phyloP scores from a whole-genome alignment of 2,888 invertebrate species.

The Sarcophaga variegata region DNA sequence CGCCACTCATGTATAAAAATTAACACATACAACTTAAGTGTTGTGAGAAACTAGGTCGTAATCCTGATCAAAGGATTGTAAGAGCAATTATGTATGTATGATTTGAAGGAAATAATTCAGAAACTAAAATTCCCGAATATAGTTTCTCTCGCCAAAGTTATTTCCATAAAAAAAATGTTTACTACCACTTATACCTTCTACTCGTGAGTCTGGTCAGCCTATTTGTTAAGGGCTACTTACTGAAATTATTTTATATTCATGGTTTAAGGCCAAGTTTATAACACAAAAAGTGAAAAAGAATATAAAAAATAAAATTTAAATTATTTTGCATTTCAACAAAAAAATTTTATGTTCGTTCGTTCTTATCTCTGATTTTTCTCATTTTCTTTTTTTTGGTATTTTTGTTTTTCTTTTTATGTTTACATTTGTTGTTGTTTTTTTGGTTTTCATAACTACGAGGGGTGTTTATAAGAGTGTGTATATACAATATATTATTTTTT shows the following conservation, averaged over 20 bases:
- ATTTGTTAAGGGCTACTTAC: not conserved
- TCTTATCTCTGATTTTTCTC: too few relatives aligned
- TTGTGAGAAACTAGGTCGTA: too few relatives aligned
- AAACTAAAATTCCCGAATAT: too few relatives aligned
- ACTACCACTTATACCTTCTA: too few relatives aligned
- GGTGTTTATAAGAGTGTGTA: not conserved
- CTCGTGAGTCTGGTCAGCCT: not conserved
- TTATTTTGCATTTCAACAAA: constrained; percentile 18
- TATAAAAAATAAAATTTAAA: not conserved
- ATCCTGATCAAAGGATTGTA: too few relatives aligned
- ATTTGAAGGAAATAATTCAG: too few relatives aligned
- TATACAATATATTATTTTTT: too few relatives aligned
- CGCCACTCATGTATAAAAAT: too few relatives aligned
- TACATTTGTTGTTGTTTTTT: not conserved
- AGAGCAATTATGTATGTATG: too few relatives aligned
- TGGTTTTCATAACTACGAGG: not conserved
- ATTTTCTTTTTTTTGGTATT: not conserved
- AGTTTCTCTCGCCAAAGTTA: too few relatives aligned
- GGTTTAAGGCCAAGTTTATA: constrained; percentile 8
- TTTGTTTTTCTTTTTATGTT: not conserved
- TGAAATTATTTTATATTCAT: constrained; percentile 10
- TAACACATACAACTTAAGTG: too few relatives aligned
- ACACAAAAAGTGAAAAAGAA: not conserved
- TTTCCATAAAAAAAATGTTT: too few relatives aligned
- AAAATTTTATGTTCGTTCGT: not conserved